Evolutionary conservation across 2,888 invertebrate species (phyloP).

Genomic region (Tinea semifulvella): DNA sequence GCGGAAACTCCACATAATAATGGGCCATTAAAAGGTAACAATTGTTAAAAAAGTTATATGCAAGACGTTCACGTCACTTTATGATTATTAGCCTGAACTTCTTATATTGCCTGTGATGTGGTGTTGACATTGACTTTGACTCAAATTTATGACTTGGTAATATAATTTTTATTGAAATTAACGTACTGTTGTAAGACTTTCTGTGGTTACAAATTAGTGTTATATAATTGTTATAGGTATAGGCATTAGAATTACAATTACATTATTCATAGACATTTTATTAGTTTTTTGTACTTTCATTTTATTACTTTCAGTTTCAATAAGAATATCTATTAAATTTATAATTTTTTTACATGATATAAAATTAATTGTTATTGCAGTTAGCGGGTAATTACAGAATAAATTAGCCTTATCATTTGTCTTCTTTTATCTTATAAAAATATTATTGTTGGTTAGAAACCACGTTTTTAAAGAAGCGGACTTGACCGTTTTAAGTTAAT

Average conservation of each 20-base stretch:
- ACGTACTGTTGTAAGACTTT: neutral
- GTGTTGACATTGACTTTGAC: conserved; percentile 65
- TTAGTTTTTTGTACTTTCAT: neutral
- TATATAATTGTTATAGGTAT: conserved; percentile 1
- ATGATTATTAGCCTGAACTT: conserved; percentile 63
- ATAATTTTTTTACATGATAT: no score
- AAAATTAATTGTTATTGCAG: no score
- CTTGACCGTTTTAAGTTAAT: no score
- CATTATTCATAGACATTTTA: neutral
- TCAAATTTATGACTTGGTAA: conserved; percentile 57
- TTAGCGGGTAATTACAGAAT: no score
- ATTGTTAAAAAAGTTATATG: conserved; percentile 67
- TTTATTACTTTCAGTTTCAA: neutral
- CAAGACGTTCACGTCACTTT: conserved; percentile 62
- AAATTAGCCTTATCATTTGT: no score
- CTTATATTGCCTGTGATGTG: conserved; percentile 50
- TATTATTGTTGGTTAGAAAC: no score
- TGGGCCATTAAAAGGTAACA: conserved; percentile 66
- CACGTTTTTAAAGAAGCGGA: no score
- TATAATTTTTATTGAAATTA: conserved; percentile 25
- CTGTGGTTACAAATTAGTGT: conserved; percentile 1
- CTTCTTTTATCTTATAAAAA: no score
- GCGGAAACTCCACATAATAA: conserved; percentile 63
- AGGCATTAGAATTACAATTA: neutral
- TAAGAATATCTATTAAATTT: no score